phyloP scores from a whole-genome alignment of 2,888 invertebrate species.

The Eretmocerus hayati region DNA sequence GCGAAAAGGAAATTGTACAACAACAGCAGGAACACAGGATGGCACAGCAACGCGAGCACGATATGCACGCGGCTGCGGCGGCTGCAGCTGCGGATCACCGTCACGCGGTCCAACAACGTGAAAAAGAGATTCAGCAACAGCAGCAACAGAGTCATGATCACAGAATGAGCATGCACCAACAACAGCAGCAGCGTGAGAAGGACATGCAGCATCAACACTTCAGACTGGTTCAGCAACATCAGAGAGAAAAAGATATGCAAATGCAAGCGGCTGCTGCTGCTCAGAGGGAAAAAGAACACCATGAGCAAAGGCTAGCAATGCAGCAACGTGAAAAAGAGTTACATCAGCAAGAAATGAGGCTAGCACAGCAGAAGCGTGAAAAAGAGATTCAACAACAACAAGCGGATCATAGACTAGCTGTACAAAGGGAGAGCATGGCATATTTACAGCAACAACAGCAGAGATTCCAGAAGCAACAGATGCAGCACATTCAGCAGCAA shows the following conservation, averaged over 20 bases:
- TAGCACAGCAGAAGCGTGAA: slow-evolving; percentile 36
- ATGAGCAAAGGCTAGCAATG: slow-evolving; percentile 36
- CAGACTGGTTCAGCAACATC: slow-evolving; percentile 27
- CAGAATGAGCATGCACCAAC: slow-evolving; percentile 36
- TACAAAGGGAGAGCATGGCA: slow-evolving; percentile 39
- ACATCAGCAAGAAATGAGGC: slow-evolving; percentile 33
- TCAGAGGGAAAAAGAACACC: slow-evolving; percentile 40
- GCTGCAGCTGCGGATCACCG: slow-evolving; percentile 31
- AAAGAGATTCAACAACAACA: slow-evolving; percentile 36
- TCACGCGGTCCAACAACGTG: slow-evolving; percentile 32
- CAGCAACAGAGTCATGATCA: slow-evolving; percentile 38
- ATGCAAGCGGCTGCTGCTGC: slow-evolving; percentile 36
- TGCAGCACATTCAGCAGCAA: slow-evolving; percentile 46
- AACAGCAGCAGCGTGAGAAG: slow-evolving; percentile 34
- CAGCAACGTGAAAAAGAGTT: slow-evolving; percentile 41
- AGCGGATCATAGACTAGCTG: slow-evolving; percentile 34
- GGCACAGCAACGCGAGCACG: slow-evolving; percentile 37
- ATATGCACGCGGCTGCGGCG: slow-evolving; percentile 39
- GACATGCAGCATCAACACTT: slow-evolving; percentile 34
- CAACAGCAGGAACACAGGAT: slow-evolving; percentile 39
- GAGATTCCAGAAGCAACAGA: slow-evolving; percentile 44
- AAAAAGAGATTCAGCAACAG: slow-evolving; percentile 35
- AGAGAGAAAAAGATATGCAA: slow-evolving; percentile 43
- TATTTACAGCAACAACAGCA: slow-evolving; percentile 44
- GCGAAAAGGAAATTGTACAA: slow-evolving; percentile 39